Conservation (phyloP, 1,140 invertebrate genomes). For the Drosophila nikananu region DNA sequence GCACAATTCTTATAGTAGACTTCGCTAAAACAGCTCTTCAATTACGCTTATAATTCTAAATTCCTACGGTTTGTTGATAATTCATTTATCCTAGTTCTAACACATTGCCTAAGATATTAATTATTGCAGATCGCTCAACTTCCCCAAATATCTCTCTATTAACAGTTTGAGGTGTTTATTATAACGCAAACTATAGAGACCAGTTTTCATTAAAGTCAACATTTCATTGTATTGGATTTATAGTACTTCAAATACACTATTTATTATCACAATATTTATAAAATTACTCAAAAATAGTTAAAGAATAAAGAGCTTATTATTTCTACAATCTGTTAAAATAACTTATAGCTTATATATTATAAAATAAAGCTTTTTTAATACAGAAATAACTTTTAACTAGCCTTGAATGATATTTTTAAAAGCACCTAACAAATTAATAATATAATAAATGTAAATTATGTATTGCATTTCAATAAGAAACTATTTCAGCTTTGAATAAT, state of each 20-base stretch:
- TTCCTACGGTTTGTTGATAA: background rate
- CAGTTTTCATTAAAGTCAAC: background rate
- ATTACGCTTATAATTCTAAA: background rate
- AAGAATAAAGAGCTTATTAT: background rate
- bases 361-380: too few species aligned
- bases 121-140: background rate
- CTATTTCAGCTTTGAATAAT: too few species aligned
- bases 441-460: background rate
- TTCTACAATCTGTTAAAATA: background rate
- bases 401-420: too few species aligned
- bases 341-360: too few species aligned
- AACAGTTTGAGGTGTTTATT: conserved; percentile 1
- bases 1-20: too few species aligned
- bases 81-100: too few species aligned
- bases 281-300: too few species aligned
- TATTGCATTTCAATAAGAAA: too few species aligned
- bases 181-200: background rate
- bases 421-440: background rate
- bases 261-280: too few species aligned
- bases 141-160: background rate
- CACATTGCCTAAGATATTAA: background rate
- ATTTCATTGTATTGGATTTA: background rate
- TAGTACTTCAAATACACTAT: background rate
- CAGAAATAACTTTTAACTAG: too few species aligned
- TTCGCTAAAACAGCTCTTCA: background rate